Base-by-base conservation (phyloP, 1,140 invertebrate genomes). In the Psilanteris sp. region DNA sequence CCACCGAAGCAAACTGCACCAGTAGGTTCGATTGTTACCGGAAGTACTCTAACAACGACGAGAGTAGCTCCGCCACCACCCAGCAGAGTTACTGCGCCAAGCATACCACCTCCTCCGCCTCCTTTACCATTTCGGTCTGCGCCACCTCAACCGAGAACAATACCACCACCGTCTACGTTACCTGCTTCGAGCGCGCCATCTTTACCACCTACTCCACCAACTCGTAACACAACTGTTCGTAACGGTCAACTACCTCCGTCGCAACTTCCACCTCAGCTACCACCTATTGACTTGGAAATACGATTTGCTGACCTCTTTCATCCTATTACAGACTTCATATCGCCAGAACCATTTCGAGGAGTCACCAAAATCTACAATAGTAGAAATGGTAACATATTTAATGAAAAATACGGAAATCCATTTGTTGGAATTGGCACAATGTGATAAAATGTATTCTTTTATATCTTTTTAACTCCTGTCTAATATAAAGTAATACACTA, bases 361-460 rank as follows among this genome's bases (percentile, higher is more conserved):
- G 84, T 90, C 10, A 50, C 81, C 2, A 91, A 91, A 80, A 79
- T 89, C 50, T 91, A 91, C 82, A 90, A 90, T 79, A 91, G 90
- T 79, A 91, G 87, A 88, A 86, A 87, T 41, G 89, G 89, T 90
- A 81, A 89, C 4, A 4, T n/a, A n/a, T n/a, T n/a, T n/a, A n/a
- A n/a, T n/a, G n/a, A n/a, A n/a, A n/a, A n/a, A n/a, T n/a, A n/a
- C n/a, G n/a, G n/a, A n/a, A n/a, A n/a, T n/a, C n/a, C n/a, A n/a
- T n/a, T n/a, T n/a, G n/a, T n/a, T n/a, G n/a, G n/a, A n/a, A n/a
- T n/a, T n/a, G n/a, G n/a, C n/a, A n/a, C n/a, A n/a, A n/a, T n/a
- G n/a, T n/a, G n/a, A n/a, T n/a, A n/a, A n/a, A n/a, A n/a, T n/a
- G n/a, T n/a, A n/a, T n/a, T n/a, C n/a, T n/a, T n/a, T n/a, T n/a